phyloP scores from a whole-genome alignment of 2,797 vertebrate genomes.

The Sebastes miniatus region DNA sequence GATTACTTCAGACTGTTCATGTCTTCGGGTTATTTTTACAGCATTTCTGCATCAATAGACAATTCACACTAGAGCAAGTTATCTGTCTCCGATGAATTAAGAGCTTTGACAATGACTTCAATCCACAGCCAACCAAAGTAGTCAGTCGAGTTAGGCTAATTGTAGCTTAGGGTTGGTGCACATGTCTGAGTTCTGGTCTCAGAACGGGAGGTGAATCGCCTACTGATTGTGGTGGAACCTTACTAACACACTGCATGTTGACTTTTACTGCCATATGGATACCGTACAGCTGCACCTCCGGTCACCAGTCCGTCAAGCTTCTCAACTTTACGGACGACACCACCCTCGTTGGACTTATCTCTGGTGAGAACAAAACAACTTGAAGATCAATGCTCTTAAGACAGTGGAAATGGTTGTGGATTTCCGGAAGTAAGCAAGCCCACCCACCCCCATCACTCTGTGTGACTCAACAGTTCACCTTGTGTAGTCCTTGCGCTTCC shows the following conservation, averaged over 20 bases:
- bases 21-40: not conserved
- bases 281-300: not conserved
- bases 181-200: not conserved
- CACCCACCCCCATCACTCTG: not conserved
- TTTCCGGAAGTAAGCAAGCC: not conserved
- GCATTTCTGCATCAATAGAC: not conserved
- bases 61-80: not conserved
- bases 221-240: not conserved
- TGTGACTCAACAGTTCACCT: not conserved
- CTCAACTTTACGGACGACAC: not conserved
- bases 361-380: not conserved
- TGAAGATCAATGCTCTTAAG: too few species aligned
- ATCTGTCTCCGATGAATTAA: not conserved
- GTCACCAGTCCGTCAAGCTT: not conserved
- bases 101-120: not conserved
- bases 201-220: not conserved
- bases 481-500: not conserved
- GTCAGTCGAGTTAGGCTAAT: not conserved
- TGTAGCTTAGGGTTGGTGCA: not conserved
- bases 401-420: not conserved
- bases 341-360: not conserved
- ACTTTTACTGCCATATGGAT: not conserved
- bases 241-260: not conserved
- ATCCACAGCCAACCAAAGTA: not conserved
- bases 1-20: constrained; percentile 22